Evolutionary conservation across 2,113 vertebrate genomes (phyloP).

Genomic region (Uria aalge): DNA sequence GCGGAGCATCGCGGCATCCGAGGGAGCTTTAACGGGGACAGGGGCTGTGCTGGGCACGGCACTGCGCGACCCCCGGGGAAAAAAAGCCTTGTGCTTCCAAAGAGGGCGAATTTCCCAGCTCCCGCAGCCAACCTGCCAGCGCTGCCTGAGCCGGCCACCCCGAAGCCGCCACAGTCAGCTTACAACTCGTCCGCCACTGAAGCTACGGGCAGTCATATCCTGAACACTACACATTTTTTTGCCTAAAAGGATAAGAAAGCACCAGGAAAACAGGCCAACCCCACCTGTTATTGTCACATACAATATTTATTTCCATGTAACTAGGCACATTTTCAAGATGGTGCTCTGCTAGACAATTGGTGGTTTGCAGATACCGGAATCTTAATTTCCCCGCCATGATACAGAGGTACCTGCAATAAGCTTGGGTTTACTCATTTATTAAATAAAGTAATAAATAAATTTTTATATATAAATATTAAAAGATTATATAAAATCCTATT

Average conservation of each 20-base stretch:
- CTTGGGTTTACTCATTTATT: not conserved
- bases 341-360: not conserved
- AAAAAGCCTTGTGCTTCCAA: too few species aligned
- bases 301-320: not conserved
- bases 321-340: not conserved
- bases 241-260: not conserved
- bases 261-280: not conserved
- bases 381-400: not conserved
- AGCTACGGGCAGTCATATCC: not conserved
- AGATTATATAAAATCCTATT: not conserved
- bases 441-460: not conserved
- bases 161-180: not conserved
- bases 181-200: accelerated
- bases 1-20: accelerated
- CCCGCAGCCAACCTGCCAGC: not conserved
- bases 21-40: not conserved
- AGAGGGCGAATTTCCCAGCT: too few species aligned
- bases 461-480: too few species aligned
- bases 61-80: not conserved
- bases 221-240: not conserved
- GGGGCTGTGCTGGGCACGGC: not conserved
- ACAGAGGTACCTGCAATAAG: not conserved
- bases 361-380: too few species aligned
- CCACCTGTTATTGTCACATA: accelerated
- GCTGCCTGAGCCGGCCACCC: accelerated